Evolutionary conservation across 2,797 vertebrate species (phyloP), one percentile per base, ranked within the genome.

Genomic region (Aeoliscus strigatus): DNA sequence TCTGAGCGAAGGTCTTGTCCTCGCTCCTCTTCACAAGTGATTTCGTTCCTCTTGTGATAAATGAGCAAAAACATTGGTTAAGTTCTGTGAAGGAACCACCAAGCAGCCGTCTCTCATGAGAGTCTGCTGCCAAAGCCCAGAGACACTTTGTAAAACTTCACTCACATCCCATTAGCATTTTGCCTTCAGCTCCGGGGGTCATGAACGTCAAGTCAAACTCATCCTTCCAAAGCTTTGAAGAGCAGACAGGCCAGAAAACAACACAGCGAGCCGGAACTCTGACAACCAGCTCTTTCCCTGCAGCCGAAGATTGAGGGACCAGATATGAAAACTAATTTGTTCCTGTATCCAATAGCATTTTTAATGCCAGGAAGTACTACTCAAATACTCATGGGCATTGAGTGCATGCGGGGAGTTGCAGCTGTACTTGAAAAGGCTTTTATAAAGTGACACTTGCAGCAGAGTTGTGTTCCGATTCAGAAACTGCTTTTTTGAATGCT

Each of bases 321-420:
- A 65, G 55, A 78, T 75, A 72, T 65, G 62, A 77, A 75, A 72
- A 64, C 48, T 41, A 55, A 79, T 75, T 77, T 76, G 43, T 66
- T 75, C 46, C 54, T 62, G 51, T 60, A 69, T 49, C 50, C 65
- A 60, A 32, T 64, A 51, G 4, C n/a, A 51, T 63, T 72, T 75
- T 66, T 52, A 71, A 73, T 77, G 54, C 47, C 48, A 41, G 50
- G 48, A 79, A 74, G 45, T 68, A 59, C n/a, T n/a, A n/a, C n/a
- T n/a, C n/a, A n/a, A n/a, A 70, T 79, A 58, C 39, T 59, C 39
- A 7, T 35, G 32, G 38, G 36, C 36, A 46, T 34, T 50, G 41
- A 21, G 28, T 9, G 4, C 30, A 39, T 44, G 42, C 53, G 52
- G 15, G 48, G 39, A 57, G 40, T 47, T 17, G 10, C 39, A 23